Conservation (phyloP, 2,797 vertebrate species). For the Australoheros facetus region DNA sequence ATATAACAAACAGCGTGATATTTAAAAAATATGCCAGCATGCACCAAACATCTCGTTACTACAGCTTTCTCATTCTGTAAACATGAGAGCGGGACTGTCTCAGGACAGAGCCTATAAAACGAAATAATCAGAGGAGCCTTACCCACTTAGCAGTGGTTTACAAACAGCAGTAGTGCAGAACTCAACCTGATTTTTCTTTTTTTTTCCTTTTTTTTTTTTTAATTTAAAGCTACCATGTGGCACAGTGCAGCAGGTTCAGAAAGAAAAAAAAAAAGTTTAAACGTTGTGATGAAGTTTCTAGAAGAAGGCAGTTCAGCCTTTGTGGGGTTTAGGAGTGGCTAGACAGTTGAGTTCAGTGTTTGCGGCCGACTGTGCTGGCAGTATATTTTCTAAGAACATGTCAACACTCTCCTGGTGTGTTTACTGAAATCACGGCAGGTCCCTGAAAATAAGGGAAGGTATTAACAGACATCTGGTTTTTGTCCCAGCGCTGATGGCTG, state of each 20-base stretch:
- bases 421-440: conserved; percentile 66
- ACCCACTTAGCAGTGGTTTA: background rate
- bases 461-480: conserved; percentile 33
- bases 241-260: background rate
- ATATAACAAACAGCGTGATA: background rate
- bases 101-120: background rate
- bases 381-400: conserved; percentile 55
- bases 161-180: background rate
- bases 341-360: conserved; percentile 37
- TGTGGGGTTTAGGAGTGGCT: conserved; percentile 14
- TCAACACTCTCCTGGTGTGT: conserved; percentile 49
- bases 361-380: background rate
- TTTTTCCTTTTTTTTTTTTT: no score
- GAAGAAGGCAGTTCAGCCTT: conserved; percentile 26
- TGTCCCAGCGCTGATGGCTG: conserved; percentile 21
- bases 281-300: conserved; percentile 7
- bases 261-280: background rate
- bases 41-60: background rate
- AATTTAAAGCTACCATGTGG: background rate
- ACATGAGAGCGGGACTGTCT: background rate
- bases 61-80: background rate
- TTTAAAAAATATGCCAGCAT: background rate
- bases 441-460: conserved; percentile 65
- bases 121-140: background rate
- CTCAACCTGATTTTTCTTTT: background rate